phyloP scores from a whole-genome alignment of 2,113 vertebrate genomes.

The Ceratotherium simum region DNA sequence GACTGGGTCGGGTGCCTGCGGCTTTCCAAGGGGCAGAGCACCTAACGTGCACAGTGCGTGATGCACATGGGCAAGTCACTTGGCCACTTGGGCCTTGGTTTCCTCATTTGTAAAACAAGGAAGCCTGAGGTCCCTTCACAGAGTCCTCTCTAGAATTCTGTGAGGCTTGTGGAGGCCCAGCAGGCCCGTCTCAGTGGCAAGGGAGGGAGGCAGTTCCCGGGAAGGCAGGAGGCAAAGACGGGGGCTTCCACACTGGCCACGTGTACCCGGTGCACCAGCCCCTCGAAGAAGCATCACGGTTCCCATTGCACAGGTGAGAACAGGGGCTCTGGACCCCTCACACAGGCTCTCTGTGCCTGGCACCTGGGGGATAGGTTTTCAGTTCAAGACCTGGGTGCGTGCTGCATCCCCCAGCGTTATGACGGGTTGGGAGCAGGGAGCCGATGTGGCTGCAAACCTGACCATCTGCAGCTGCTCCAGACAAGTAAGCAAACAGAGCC shows the following conservation, averaged over 20 bases:
- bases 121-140: not conserved
- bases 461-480: not conserved
- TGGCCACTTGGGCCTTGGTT: not conserved
- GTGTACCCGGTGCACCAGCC: rapidly evolving
- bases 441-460: rapidly evolving
- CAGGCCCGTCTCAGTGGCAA: not conserved
- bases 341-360: not conserved
- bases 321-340: not conserved
- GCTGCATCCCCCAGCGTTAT: not conserved
- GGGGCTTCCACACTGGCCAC: rapidly evolving
- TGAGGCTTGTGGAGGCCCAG: not conserved
- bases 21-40: rapidly evolving
- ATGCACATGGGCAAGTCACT: not conserved
- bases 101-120: not conserved
- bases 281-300: rapidly evolving
- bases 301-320: rapidly evolving
- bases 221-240: not conserved
- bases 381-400: rapidly evolving
- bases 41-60: rapidly evolving
- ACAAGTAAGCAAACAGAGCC: not conserved
- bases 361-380: not conserved
- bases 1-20: not conserved
- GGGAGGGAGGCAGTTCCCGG: not conserved
- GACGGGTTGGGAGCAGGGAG: not conserved
- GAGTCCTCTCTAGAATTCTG: not conserved